Percentiles rank a stretch among this genome's conserved stretches.
Evolutionary conservation across 2,113 vertebrate genomes (phyloP).

Genomic region (Monarcha castaneiventris): DNA sequence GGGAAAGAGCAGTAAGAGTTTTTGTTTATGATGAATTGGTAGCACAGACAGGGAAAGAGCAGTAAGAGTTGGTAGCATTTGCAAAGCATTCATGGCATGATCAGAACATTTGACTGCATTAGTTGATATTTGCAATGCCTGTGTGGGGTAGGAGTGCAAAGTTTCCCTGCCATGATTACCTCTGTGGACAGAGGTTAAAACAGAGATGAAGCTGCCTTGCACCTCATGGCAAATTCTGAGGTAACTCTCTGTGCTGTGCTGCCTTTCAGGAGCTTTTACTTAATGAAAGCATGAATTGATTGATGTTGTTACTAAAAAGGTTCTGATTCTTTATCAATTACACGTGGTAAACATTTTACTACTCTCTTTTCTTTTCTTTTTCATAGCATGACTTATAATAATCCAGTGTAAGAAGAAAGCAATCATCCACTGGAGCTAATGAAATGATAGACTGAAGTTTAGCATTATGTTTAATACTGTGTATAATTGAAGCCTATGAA

Average conservation of each 20-base stretch:
- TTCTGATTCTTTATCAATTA: background rate
- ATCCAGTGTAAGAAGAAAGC: background rate
- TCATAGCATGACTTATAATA: background rate
- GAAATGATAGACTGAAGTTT: background rate
- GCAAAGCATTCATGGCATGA: background rate
- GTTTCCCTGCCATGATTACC: background rate
- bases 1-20: too few relatives aligned
- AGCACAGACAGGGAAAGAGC: too few relatives aligned
- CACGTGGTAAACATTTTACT: background rate
- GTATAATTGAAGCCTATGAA: background rate
- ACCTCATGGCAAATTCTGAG: background rate
- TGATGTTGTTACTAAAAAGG: background rate
- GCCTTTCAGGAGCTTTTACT: background rate
- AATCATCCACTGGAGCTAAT: background rate
- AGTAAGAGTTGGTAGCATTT: background rate
- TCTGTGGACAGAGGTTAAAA: background rate
- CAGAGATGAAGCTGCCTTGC: background rate
- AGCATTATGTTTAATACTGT: background rate
- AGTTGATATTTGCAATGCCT: background rate
- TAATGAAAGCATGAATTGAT: background rate
- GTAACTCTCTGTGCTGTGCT: fast-evolving
- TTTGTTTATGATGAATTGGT: too few relatives aligned
- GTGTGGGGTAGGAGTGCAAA: background rate
- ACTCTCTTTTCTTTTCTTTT: background rate
- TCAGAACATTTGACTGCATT: background rate